Evolutionary conservation across 1,140 invertebrate genomes (phyloP).

Genomic region (Sminthurides bifidus): DNA sequence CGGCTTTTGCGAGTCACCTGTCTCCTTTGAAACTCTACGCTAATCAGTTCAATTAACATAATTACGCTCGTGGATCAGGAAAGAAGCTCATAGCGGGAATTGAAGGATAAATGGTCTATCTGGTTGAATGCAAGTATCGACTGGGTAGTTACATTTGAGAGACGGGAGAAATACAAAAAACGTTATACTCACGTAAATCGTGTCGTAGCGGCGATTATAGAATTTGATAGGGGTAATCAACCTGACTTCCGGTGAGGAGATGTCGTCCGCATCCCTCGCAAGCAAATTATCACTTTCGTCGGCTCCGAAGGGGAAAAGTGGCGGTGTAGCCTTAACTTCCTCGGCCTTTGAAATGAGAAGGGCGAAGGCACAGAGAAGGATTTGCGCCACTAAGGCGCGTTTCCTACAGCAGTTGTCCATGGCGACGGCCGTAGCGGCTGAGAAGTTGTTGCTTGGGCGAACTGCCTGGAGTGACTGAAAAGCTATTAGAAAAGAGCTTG

Average conservation of each 20-base stretch:
- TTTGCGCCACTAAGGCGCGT: background rate
- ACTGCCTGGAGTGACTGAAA: conserved; percentile 29
- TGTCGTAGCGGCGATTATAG: conserved; percentile 55
- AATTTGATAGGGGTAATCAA: conserved; percentile 54
- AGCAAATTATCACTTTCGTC: conserved; percentile 12
- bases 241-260: conserved; percentile 38
- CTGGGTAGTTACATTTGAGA: no score
- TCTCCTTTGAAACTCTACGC: no score
- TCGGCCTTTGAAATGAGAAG: background rate
- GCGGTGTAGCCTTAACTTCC: background rate
- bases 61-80: no score
- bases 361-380: background rate
- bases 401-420: background rate
- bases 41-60: no score
- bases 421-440: conserved; percentile 1
- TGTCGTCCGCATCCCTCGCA: conserved; percentile 35
- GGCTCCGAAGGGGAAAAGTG: conserved; percentile 21
- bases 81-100: no score
- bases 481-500: conserved; percentile 24
- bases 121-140: no score
- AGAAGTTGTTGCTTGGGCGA: conserved; percentile 22
- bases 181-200: conserved; percentile 64
- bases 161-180: no score
- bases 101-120: no score
- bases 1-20: no score